Evolutionary conservation across 2,113 vertebrate species (phyloP), one percentile per base, ranked within the genome.

Genomic region (Morphnarchus princeps): DNA sequence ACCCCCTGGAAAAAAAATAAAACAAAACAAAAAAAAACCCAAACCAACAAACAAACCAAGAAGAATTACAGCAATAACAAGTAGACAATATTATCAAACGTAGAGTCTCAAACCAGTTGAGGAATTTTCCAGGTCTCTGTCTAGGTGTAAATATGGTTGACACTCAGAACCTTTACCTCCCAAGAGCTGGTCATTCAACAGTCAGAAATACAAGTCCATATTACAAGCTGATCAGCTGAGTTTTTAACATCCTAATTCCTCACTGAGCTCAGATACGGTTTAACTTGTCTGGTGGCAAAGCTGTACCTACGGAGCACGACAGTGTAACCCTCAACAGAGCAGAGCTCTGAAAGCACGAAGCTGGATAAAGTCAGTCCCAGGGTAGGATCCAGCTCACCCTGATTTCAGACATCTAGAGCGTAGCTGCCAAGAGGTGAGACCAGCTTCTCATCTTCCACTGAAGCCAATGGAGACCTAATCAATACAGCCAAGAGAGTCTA

Each of bases 271-370:
- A 43, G 16, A 32, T 10, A 36, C 3, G 25, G 5, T 47, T 42
- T 78, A 31, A 50, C 31, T 62, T 54, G 7, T 54, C 42, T 49
- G 32, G 31, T 24, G 17, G 22, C 11, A 55, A 81, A 91, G 76
- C 32, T 38, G 36, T 5, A 67, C 15, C 28, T 58, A n/a, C 2
- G 3, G 54, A 90, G 57, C 32, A n/a, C 0, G 4, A 24, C 20
- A 19, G 7, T 4, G 7, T 7, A 71, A 78, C 36, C 11, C 47
- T 82, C 31, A n/a, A 29, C 4, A 55, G 36, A 55, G 21, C 4
- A 62, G 18, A 57, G 11, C 11, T 63, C 58, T 59, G 18, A 59
- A 85, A 89, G 67, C 12, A n/a, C 5, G 22, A 69, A 59, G 22
- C 28, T 43, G 45, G 31, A 55, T 29, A 25, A 76, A 81, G 26